Conservation (phyloP, 2,113 vertebrate species). For the Macquaria australasica region DNA sequence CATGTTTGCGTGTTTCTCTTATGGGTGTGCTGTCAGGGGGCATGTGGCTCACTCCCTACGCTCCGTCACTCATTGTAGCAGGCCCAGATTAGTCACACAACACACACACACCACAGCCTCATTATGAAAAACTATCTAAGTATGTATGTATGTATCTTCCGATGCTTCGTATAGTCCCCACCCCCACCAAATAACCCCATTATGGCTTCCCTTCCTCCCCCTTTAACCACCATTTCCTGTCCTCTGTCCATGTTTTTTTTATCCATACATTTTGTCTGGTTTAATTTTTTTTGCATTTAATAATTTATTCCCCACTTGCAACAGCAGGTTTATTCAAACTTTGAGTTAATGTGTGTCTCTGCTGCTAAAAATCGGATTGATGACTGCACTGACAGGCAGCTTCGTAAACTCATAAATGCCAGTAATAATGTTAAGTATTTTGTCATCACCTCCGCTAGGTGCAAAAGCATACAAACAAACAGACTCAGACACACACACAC, state of each 20-base stretch:
- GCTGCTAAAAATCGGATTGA: slow-evolving; percentile 10
- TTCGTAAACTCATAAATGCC: slow-evolving; percentile 49
- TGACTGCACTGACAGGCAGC: slow-evolving; percentile 45
- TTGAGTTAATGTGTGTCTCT: neutral
- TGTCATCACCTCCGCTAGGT: slow-evolving; percentile 62
- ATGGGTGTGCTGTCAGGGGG: slow-evolving; percentile 68
- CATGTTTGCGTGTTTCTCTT: slow-evolving; percentile 77
- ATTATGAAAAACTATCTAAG: slow-evolving; percentile 51
- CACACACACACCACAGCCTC: slow-evolving; percentile 52
- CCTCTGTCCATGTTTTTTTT: neutral
- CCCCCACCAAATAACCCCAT: slow-evolving; percentile 52
- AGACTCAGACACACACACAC: slow-evolving; percentile 40
- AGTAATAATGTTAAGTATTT: slow-evolving; percentile 65
- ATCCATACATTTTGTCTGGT: slow-evolving; percentile 21
- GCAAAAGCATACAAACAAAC: slow-evolving; percentile 65
- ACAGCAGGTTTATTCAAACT: slow-evolving; percentile 19
- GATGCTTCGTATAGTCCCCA: slow-evolving; percentile 9
- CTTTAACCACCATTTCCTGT: slow-evolving; percentile 55
- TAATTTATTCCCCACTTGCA: neutral
- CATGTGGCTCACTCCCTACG: slow-evolving; percentile 73
- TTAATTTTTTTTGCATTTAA: slow-evolving; percentile 15
- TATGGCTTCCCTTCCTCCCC: slow-evolving; percentile 35
- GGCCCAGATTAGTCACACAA: slow-evolving; percentile 76
- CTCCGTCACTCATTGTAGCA: slow-evolving; percentile 71
- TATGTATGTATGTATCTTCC: slow-evolving; percentile 45